phyloP scores from a whole-genome alignment of 2,888 invertebrate species.

The Mactromeris polynyma region DNA sequence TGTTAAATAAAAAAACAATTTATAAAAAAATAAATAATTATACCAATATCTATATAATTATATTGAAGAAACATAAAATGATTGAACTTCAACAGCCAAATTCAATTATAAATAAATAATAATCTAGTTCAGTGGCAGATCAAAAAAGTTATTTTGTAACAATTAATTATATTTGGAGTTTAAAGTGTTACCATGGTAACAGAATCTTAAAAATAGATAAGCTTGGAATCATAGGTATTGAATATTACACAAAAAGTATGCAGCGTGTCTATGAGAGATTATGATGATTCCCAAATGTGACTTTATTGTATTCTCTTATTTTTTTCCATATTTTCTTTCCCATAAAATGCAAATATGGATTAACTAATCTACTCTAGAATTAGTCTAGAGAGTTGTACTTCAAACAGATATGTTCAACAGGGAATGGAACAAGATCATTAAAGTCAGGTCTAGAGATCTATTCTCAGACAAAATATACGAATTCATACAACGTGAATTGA shows the following conservation, averaged over 20 bases:
- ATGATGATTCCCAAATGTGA: neutral
- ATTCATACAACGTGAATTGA: neutral
- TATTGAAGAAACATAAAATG: no score
- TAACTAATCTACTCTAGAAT: neutral
- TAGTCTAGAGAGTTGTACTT: neutral
- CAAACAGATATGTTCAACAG: neutral
- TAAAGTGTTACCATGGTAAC: neutral
- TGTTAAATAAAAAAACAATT: no score
- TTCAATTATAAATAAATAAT: no score
- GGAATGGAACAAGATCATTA: neutral
- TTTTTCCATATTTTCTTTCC: neutral
- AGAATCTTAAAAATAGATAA: neutral
- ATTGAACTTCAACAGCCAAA: no score
- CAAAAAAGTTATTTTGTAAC: no score
- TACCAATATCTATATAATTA: no score
- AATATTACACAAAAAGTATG: neutral
- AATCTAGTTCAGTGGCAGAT: no score
- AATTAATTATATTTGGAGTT: no score
- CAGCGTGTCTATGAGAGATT: neutral
- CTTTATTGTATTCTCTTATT: neutral
- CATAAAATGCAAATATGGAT: neutral
- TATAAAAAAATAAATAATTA: no score
- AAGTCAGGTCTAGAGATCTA: neutral
- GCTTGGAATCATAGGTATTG: neutral
- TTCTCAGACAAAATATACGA: no score